A percentile compares a stretch with the other conserved stretches of the same genome.
These are phyloP conservation scores for Sialia sialis DNA, from an alignment of 2,113 vertebrate genomes.

Conservation along the genomic window DNA sequence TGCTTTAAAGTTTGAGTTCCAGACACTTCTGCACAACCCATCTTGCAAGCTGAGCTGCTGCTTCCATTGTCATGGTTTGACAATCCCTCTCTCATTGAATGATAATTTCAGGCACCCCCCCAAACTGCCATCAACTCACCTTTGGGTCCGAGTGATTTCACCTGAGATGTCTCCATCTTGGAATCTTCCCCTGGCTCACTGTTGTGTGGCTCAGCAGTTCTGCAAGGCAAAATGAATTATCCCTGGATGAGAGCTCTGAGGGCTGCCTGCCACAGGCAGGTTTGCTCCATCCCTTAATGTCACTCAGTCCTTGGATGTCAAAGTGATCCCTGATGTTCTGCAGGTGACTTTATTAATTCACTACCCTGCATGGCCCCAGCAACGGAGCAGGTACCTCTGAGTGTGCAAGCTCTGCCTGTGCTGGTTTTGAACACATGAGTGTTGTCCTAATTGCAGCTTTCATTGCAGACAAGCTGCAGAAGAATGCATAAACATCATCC, in stretches of 20 bases:
- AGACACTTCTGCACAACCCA: neutral
- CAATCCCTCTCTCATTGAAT: neutral
- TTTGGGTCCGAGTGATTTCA: neutral
- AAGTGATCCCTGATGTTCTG: neutral
- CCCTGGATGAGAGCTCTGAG: neutral
- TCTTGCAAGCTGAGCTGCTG: neutral
- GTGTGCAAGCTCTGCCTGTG: neutral
- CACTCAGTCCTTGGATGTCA: neutral
- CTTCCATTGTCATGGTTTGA: neutral
- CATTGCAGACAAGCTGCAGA: neutral
- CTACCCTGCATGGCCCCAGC: neutral
- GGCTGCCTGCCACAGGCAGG: neutral
- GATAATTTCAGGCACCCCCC: neutral
- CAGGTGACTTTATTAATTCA: neutral
- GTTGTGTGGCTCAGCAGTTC: neutral
- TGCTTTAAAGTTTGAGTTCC: neutral
- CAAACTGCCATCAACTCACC: neutral
- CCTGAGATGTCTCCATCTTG: neutral
- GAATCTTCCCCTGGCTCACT: neutral
- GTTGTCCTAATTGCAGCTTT: neutral
- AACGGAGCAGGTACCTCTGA: neutral
- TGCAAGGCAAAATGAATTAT: slow-evolving; percentile 7
- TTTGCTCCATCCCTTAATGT: neutral
- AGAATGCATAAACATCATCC: neutral
- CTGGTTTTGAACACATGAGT: fast-evolving